Conservation (phyloP, 1,140 invertebrate genomes). For the Bicyclus anynana region DNA sequence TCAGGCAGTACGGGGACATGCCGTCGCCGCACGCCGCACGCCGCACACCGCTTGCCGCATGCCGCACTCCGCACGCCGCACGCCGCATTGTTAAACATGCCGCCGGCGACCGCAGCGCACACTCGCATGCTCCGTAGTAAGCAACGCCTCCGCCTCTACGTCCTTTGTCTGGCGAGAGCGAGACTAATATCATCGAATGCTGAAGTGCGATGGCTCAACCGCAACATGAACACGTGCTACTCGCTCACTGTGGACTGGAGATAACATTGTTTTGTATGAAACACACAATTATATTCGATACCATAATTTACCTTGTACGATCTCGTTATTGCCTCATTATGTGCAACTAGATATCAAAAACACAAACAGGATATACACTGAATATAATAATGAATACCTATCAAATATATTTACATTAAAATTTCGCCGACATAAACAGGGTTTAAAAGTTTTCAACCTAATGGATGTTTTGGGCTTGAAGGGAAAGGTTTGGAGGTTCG, state of each 20-base stretch:
- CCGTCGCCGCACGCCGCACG: slow-evolving; percentile 28
- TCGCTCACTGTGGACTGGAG: background rate
- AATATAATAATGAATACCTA: no score
- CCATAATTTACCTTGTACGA: no score
- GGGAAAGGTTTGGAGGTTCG: no score
- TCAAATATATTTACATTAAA: no score
- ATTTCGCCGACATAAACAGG: no score
- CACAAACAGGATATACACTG: no score
- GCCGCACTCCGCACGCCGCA: slow-evolving; percentile 33
- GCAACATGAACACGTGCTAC: slow-evolving; percentile 17
- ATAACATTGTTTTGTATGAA: background rate
- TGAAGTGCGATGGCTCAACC: slow-evolving; percentile 19
- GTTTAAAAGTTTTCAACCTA: no score
- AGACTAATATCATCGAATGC: slow-evolving; percentile 23
- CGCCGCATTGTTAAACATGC: slow-evolving; percentile 59
- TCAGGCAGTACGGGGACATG: slow-evolving; percentile 31
- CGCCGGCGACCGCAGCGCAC: slow-evolving; percentile 30
- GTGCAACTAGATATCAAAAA: no score
- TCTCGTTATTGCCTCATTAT: no score
- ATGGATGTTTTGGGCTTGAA: no score
- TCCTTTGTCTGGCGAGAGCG: slow-evolving; percentile 14
- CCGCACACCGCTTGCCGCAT: no score
- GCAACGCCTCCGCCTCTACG: slow-evolving; percentile 1
- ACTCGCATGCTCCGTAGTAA: slow-evolving; percentile 17
- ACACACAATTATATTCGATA: background rate